Base-by-base conservation (phyloP, 2,113 vertebrate species). In the Shinisaurus crocodilurus region DNA sequence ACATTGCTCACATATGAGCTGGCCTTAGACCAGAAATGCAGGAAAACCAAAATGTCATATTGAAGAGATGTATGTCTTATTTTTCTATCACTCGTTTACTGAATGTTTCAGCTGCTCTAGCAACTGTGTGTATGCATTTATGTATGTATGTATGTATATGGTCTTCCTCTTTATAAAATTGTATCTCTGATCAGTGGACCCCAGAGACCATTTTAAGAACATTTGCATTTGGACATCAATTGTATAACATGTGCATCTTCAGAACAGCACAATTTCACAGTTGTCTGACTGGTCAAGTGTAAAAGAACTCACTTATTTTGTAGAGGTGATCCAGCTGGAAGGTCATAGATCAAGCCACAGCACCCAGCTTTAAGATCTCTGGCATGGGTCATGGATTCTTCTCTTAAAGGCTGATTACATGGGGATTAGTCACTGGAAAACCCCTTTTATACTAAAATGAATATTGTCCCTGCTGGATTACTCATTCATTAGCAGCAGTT, bases 191-290 rank as follows among this genome's bases (percentile, higher is more conserved):
- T 74, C 82, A 95, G 93, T 91, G 93, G 92, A 86, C 94, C 87
- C 94, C 72, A 75, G 92, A 93, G 92, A 95, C 82, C 82, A 80
- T 92, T 95, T 94, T 81, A 91, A 86, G 69, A 70, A 82, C 86
- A 82, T 90, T 94, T 91, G 89, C 87, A 92, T 95, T 90, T 94
- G 90, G 83, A 91, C 87, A 85, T 87, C 74, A 90, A 93, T 92
- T 92, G 87, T 94, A 69, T 12, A 89, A 90, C 74, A 90, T 69
- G 83, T n/a, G 70, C 92, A 81, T 88, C 87, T 92, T 93, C 57
- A 76, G 84, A 94, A 72, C 32, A 88, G 50, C 34, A 1, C 1
- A 0, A 85, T 60, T 83, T 93, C 92, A 95, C 89, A 92, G 86
- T 15, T 91, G 48, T 60, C 67, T 94, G 92, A 85, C 15, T 89